phyloP scores from a whole-genome alignment of 30 jellyfish, hydroid and myxozoan genomes.

The Chironex yamaguchii region DNA sequence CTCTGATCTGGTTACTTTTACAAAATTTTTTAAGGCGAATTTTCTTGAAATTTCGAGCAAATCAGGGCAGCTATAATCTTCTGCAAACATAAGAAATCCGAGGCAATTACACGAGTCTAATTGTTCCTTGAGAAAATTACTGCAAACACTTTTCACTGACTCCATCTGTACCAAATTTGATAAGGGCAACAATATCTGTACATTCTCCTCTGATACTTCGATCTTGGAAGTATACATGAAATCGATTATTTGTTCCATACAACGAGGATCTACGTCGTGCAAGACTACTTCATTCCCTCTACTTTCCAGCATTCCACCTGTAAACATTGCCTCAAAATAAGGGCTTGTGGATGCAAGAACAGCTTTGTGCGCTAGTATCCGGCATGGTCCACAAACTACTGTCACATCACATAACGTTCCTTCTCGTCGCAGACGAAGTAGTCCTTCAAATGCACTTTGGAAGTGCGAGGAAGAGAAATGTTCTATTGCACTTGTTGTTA shows the following conservation, averaged over 20 bases:
- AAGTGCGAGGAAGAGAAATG: conserved; percentile 6
- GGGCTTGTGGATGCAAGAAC: conserved; percentile 86
- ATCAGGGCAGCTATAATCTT: conserved; percentile 71
- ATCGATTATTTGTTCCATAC: conserved; percentile 68
- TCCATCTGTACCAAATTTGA: conserved; percentile 78
- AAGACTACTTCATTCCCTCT: conserved; percentile 67
- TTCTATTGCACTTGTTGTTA: no score
- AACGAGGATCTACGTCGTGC: conserved; percentile 76
- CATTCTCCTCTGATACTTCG: conserved; percentile 78
- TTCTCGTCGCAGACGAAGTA: conserved; percentile 60
- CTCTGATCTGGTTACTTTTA: conserved; percentile 69
- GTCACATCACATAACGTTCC: conserved; percentile 78
- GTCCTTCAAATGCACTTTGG: conserved; percentile 52
- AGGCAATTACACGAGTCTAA: conserved; percentile 83
- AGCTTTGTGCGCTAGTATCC: conserved; percentile 84
- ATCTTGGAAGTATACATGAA: conserved; percentile 81
- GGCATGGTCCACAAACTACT: conserved; percentile 32
- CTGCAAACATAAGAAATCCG: conserved; percentile 88
- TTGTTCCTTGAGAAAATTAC: conserved; percentile 75
- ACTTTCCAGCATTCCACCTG: conserved; percentile 77
- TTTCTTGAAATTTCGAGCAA: conserved; percentile 37
- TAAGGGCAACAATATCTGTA: conserved; percentile 78
- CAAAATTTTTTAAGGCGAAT: conserved; percentile 68
- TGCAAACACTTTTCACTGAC: conserved; percentile 78
- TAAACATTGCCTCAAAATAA: conserved; percentile 92